Evolutionary conservation across 2,113 vertebrate species (phyloP), one percentile per base, ranked within the genome.

Genomic region (Galbula dea): DNA sequence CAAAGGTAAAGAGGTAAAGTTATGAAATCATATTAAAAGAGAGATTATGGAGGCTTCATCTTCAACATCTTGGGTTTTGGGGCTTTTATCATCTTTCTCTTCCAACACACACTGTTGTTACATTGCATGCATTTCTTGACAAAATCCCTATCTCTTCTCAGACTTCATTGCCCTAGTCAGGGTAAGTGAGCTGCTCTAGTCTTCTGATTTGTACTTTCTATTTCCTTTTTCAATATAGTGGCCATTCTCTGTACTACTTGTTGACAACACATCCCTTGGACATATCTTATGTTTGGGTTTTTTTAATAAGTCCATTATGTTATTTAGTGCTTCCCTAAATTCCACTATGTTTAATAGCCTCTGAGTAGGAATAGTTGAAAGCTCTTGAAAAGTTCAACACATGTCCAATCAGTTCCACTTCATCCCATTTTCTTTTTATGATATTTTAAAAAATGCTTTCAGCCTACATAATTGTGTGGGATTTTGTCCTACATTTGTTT

Each of bases 401-500:
- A 79, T 61, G 78, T 85, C 74, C 52, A 71, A 30, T 82, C 74
- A 37, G 24, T 81, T 90, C 49, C 32, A 80, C 58, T 84, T 89
- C 15, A 68, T 87, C 78, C 54, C 72, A 17, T 13, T 92, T 58
- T 52, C 43, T 71, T 10, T 17, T 62, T 58, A 73, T 54, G 36
- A 68, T 91, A 75, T 72, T 67, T 75, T 81, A 3, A 83, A 78
- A 94, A 94, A 75, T 72, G 58, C 22, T 95, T 89, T 85, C 93
- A 89, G 61, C 82, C 89, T 94, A 79, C 62, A 46, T 82, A 75
- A 66, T 91, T 87, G 65, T 3, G 8, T 93, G 84, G 58, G 81
- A 82, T 84, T 94, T 95, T 94, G 73, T 79, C 85, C 85, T 85
- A 74, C 9, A 65, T 94, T 93, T 91, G 43, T 81, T 93, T 88